Evolutionary conservation across 1,140 invertebrate species (phyloP).

Genomic region (Parapsyche elsis): DNA sequence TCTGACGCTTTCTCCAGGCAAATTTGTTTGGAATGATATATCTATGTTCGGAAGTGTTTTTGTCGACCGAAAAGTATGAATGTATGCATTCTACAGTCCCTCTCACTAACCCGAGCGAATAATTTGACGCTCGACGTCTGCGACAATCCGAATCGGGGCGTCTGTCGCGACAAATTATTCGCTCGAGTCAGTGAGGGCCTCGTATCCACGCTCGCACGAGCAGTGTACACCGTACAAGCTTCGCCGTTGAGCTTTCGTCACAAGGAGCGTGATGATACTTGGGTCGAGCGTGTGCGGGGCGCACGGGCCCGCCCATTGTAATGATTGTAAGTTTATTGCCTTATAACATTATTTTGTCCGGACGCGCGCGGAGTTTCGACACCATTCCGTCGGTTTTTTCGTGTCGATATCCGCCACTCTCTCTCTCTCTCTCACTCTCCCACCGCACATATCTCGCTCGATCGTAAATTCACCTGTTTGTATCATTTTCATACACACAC

Average conservation of each 20-base stretch:
- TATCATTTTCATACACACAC: neutral
- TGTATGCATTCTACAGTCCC: too few relatives aligned
- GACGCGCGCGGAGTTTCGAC: slow-evolving; percentile 35
- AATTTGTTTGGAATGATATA: too few relatives aligned
- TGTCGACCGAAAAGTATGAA: too few relatives aligned
- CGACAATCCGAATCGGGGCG: too few relatives aligned
- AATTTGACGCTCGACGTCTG: too few relatives aligned
- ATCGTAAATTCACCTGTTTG: neutral
- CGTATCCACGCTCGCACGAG: too few relatives aligned
- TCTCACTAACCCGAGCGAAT: too few relatives aligned
- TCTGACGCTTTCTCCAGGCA: too few relatives aligned
- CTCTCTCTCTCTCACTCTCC: neutral
- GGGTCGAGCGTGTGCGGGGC: slow-evolving; percentile 17
- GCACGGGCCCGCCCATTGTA: slow-evolving; percentile 25
- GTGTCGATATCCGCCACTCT: neutral
- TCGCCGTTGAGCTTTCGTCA: neutral
- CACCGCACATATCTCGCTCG: neutral
- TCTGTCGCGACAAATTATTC: too few relatives aligned
- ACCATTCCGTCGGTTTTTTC: slow-evolving; percentile 24
- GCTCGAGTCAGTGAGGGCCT: too few relatives aligned
- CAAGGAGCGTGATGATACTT: slow-evolving; percentile 6
- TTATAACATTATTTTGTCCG: slow-evolving; percentile 42
- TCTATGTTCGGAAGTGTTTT: too few relatives aligned
- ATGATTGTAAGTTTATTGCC: slow-evolving; percentile 47
- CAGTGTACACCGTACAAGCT: too few relatives aligned